A percentile compares a stretch with the other conserved stretches of the same genome.
These are phyloP conservation scores for Synergus itoensis DNA, from an alignment of 2,888 invertebrate genomes.

Conservation along the genomic window DNA sequence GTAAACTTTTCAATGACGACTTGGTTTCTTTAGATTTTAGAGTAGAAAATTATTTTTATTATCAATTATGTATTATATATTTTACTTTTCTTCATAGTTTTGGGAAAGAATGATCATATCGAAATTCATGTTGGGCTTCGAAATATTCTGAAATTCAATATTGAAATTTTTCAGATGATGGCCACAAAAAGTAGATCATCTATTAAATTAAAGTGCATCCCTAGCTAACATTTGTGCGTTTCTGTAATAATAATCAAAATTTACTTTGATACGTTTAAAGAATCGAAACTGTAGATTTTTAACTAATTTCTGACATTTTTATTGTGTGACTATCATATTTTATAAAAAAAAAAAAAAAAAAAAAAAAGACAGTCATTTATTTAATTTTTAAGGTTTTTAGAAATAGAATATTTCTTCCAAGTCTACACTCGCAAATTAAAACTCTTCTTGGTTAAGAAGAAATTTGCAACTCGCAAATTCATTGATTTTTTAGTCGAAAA, in stretches of 20 bases:
- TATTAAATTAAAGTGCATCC: too few relatives aligned
- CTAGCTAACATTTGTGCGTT: background rate
- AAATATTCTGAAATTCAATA: background rate
- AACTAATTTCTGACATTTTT: background rate
- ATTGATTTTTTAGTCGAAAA: background rate
- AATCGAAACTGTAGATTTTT: too few relatives aligned
- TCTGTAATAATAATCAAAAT: background rate
- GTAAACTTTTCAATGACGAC: background rate
- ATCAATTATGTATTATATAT: background rate
- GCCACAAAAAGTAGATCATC: too few relatives aligned
- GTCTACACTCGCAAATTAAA: background rate
- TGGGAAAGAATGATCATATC: constrained; percentile 1
- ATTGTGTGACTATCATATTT: background rate
- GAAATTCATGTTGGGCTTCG: background rate
- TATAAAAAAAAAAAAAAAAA: background rate
- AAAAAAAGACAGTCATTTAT: background rate
- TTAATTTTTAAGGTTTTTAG: background rate
- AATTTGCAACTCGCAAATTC: background rate
- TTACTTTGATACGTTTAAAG: too few relatives aligned
- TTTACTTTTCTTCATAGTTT: background rate
- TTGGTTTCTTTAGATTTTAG: background rate
- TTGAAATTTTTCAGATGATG: background rate
- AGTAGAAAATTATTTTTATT: background rate
- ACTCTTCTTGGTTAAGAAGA: background rate
- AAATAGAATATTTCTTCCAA: background rate